These are phyloP conservation scores for Heliconius hewitsoni DNA, from an alignment of 1,140 invertebrate genomes.

Conservation along the genomic window DNA sequence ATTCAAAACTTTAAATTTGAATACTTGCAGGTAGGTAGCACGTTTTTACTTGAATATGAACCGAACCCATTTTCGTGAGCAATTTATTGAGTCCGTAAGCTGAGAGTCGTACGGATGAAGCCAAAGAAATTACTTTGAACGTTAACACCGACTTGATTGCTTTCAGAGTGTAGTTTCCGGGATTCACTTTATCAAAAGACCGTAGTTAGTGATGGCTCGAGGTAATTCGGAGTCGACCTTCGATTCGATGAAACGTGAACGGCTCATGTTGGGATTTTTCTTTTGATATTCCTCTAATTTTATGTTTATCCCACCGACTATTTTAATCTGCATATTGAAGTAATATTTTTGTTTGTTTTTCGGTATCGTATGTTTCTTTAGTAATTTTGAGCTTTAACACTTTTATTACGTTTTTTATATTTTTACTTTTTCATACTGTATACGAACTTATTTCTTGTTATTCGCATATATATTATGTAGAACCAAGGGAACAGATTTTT, in stretches of 20 bases:
- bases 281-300: neutral
- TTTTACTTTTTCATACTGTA: no score
- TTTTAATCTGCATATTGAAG: neutral
- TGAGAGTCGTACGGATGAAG: constrained; percentile 47
- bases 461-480: no score
- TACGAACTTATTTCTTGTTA: no score
- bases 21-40: neutral
- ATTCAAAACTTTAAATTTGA: neutral
- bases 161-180: constrained; percentile 63
- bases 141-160: constrained; percentile 69
- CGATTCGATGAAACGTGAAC: constrained; percentile 5
- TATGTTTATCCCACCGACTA: neutral
- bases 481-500: neutral
- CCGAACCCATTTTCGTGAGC: constrained; percentile 18
- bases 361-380: no score
- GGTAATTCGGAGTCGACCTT: constrained; percentile 17
- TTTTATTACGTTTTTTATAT: no score
- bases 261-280: neutral
- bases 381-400: no score
- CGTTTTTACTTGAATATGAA: constrained; percentile 12
- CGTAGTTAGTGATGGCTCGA: constrained; percentile 30
- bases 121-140: constrained; percentile 69
- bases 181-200: constrained; percentile 59
- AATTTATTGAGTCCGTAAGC: constrained; percentile 43
- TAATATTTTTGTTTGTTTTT: neutral